Evolutionary conservation across 2,888 invertebrate genomes (phyloP), one percentile per base, ranked within the genome.

Genomic region (Hemicrepidius hirtus): DNA sequence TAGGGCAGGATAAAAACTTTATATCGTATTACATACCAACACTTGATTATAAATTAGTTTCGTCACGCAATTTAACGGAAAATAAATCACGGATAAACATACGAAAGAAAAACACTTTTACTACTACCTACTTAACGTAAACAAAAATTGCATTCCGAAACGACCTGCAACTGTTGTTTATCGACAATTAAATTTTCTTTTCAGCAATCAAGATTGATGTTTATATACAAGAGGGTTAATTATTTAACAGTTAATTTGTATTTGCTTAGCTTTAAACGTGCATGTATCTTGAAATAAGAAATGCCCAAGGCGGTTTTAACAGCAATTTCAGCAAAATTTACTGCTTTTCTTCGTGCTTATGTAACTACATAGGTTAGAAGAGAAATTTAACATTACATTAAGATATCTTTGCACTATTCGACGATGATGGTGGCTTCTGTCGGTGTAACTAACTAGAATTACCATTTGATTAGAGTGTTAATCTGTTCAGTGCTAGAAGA

Each of bases 51-150:
- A 46, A n/a, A 60, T 60, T 40, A 41, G 20, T 20, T 10, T 16
- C 41, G 60, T 21, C 60, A 60, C 60, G 60, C 60, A 41, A 60
- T 40, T 37, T 60, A 21, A 41, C 60, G 60, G 60, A 37, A 35
- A 40, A 37, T 18, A 16, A 60, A 37, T 21, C 41, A 20, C n/a
- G n/a, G n/a, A 16, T 12, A 13, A 10, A 55, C 32, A 9, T 7
- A 9, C 32, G 9, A 32, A 9, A 32, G 32, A 9, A 32, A 32
- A 32, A 32, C 35, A 21, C 60, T 60, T 60, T 60, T 60, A 60
- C 60, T 60, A 24, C 55, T 32, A 28, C 21, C 16, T 18, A 4
- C 16, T 10, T 24, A 10, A 24, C 50, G 24, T 24, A 50, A 53
- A 35, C 16, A 20, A 60, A 41, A 40, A 60, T 24, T 5, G 28